Percentiles rank a stretch among this genome's conserved stretches.
phyloP scores from a whole-genome alignment of 2,888 invertebrate species.

The Coenonympha arcania region DNA sequence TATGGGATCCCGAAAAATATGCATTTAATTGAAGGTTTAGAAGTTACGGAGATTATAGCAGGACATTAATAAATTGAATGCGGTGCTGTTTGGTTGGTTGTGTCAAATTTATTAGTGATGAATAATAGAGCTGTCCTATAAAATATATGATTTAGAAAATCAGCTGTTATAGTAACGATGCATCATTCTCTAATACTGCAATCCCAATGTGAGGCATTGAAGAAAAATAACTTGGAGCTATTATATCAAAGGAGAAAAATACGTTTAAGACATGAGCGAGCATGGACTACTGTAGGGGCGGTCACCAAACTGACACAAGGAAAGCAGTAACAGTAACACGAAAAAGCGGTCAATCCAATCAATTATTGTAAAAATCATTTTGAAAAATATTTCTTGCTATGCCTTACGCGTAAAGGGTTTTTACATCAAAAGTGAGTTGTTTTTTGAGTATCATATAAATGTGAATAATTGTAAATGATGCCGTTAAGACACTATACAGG shows the following conservation, averaged over 20 bases:
- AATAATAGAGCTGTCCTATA: conserved; percentile 74
- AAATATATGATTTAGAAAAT: conserved; percentile 69
- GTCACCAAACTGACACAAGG: conserved; percentile 76
- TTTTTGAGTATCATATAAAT: conserved; percentile 61
- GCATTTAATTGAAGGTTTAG: conserved; percentile 1
- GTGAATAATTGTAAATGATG: conserved; percentile 23
- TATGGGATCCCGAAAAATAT: conserved; percentile 3
- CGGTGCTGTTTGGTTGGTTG: conserved; percentile 62
- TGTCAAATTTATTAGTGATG: conserved; percentile 66
- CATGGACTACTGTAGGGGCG: conserved; percentile 73
- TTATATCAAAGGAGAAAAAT: conserved; percentile 68
- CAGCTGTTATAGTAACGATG: conserved; percentile 74
- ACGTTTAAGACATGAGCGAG: conserved; percentile 69
- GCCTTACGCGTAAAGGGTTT: conserved; percentile 43
- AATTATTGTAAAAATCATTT: conserved; percentile 64
- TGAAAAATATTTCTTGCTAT: conserved; percentile 58
- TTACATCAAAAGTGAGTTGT: conserved; percentile 65
- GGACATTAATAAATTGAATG: conserved; percentile 24
- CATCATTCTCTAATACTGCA: conserved; percentile 74
- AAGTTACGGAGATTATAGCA: background rate
- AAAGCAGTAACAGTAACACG: conserved; percentile 77
- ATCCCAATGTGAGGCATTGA: conserved; percentile 71
- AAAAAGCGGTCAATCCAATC: conserved; percentile 76
- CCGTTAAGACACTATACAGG: conserved; percentile 30
- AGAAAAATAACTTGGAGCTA: conserved; percentile 68